Evolutionary conservation across 2,113 vertebrate genomes (phyloP).

Genomic region (Haemorhous mexicanus): DNA sequence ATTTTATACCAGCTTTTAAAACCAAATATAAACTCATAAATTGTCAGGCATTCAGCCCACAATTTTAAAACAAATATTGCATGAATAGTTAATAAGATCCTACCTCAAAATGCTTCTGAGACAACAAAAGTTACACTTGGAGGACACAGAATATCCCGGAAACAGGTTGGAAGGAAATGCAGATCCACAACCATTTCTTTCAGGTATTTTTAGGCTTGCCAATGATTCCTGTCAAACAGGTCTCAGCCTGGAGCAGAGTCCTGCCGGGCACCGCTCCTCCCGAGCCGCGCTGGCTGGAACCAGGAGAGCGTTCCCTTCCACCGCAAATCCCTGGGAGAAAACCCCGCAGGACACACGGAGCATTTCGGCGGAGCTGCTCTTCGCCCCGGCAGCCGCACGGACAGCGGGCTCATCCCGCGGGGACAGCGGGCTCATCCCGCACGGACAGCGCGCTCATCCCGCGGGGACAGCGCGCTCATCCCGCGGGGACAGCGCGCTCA

Average conservation of each 20-base stretch:
- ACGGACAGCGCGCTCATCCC: too few relatives aligned
- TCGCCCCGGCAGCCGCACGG: too few relatives aligned
- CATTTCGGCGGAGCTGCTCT: not conserved
- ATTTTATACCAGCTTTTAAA: not conserved
- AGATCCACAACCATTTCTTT: not conserved
- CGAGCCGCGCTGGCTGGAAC: not conserved
- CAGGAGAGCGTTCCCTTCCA: not conserved
- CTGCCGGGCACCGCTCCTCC: not conserved
- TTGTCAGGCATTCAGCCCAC: not conserved
- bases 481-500: too few relatives aligned
- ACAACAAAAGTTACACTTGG: not conserved
- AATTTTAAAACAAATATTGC: not conserved
- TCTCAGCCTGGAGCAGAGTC: not conserved
- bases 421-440: too few relatives aligned
- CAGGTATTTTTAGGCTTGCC: not conserved
- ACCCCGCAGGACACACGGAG: not conserved
- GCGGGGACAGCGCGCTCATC: too few relatives aligned
- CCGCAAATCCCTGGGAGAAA: not conserved
- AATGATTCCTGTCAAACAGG: not conserved
- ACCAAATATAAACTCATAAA: not conserved
- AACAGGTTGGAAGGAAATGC: not conserved
- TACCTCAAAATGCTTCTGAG: not conserved
- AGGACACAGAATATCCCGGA: not conserved
- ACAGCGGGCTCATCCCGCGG: rapidly evolving
- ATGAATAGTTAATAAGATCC: not conserved